phyloP scores from a whole-genome alignment of 1,140 invertebrate genomes.

The Drosophila takahashii region DNA sequence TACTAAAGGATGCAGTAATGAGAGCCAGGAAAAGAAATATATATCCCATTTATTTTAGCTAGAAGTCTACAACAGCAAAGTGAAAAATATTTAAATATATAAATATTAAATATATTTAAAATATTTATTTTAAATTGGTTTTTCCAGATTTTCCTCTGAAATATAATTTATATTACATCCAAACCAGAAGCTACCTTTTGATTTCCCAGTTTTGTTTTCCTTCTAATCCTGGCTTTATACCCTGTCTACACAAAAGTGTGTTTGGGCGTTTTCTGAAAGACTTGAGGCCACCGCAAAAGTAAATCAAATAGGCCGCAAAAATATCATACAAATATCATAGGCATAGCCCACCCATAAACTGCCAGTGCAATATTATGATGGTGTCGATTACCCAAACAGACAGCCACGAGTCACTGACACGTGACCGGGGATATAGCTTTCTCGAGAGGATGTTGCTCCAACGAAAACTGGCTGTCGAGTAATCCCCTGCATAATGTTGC shows the following conservation, averaged over 20 bases:
- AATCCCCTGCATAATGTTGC: constrained; percentile 79
- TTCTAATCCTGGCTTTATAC: constrained; percentile 6
- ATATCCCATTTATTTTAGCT: too few species aligned
- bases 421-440: constrained; percentile 43
- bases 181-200: not conserved
- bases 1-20: too few species aligned
- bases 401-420: constrained; percentile 47
- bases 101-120: too few species aligned
- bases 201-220: not conserved
- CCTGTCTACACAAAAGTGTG: constrained; percentile 6
- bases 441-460: constrained; percentile 9
- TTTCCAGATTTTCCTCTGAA: too few species aligned
- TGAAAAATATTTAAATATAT: too few species aligned
- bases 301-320: constrained; percentile 60
- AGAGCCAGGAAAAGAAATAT: too few species aligned
- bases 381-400: constrained; percentile 74
- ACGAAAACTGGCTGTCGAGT: constrained; percentile 43
- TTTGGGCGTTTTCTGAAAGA: not conserved
- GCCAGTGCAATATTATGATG: constrained; percentile 71
- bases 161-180: not conserved
- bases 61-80: too few species aligned
- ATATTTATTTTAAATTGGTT: too few species aligned
- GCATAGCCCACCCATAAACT: constrained; percentile 14
- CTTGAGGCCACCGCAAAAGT: constrained; percentile 19
- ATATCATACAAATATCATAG: constrained; percentile 33